Conservation (phyloP, 2,797 vertebrate species). For the Poecile montanus region DNA sequence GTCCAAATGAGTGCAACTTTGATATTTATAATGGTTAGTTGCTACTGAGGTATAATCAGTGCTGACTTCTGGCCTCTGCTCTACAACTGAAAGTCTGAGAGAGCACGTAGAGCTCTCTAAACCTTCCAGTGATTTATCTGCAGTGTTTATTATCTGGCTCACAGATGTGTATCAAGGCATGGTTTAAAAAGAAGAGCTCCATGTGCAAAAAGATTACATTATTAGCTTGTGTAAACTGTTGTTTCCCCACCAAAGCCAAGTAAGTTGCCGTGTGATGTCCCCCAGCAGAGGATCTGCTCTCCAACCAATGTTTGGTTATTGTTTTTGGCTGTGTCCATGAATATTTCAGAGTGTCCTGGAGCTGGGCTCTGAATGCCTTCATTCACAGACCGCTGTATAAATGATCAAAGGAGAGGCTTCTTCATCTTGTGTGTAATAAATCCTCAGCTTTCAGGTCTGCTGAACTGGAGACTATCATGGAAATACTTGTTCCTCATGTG, state of each 20-base stretch:
- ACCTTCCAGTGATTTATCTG: neutral
- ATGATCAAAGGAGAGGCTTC: constrained; percentile 45
- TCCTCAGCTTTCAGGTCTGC: constrained; percentile 78
- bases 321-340: constrained; percentile 23
- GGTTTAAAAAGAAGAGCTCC: constrained; percentile 6
- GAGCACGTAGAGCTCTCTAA: neutral
- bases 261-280: neutral
- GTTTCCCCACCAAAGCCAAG: constrained; percentile 3
- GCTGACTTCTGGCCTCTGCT: neutral
- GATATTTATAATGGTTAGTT: neutral
- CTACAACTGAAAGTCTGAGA: neutral
- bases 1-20: neutral
- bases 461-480: constrained; percentile 73
- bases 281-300: constrained; percentile 6
- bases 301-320: neutral
- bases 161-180: neutral
- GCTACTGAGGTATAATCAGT: neutral
- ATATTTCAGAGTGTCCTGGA: constrained; percentile 21
- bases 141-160: constrained; percentile 22
- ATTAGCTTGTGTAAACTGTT: constrained; percentile 24
- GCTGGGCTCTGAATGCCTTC: constrained; percentile 40
- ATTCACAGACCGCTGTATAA: constrained; percentile 28
- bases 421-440: constrained; percentile 49
- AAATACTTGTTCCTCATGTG: constrained; percentile 73
- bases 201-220: neutral